Conservation (phyloP, 2,797 vertebrate genomes). For the Sarcophilus harrisii region DNA sequence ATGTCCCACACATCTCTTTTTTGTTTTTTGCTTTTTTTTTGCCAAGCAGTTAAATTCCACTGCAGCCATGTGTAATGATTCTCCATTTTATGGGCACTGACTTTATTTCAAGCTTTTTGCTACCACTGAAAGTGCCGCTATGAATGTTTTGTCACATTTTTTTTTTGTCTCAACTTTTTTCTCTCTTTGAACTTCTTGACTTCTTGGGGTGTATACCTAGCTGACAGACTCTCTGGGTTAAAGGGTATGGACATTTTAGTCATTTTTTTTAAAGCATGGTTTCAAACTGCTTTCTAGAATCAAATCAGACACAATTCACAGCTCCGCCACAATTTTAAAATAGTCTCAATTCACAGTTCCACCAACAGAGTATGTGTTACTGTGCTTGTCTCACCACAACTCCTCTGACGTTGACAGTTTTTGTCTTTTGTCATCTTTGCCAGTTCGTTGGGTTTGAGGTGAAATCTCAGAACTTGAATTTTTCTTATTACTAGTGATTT, state of each 20-base stretch:
- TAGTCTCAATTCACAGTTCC: neutral
- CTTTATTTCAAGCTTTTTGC: neutral
- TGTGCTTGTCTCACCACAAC: neutral
- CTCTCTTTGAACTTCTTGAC: neutral
- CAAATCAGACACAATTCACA: neutral
- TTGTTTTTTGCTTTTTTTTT: neutral
- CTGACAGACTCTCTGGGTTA: neutral
- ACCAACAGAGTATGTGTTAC: neutral
- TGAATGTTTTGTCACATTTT: neutral
- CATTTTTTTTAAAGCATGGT: neutral
- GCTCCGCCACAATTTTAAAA: neutral
- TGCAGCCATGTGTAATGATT: neutral
- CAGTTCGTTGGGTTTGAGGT: neutral
- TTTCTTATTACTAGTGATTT: neutral
- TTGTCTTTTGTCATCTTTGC: neutral
- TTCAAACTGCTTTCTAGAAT: constrained; percentile 2
- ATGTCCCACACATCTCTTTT: neutral
- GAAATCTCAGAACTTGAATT: neutral
- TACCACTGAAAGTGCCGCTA: neutral
- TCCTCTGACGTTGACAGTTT: neutral
- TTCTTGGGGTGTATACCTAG: neutral
- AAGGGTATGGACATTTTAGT: neutral
- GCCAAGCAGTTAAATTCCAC: neutral
- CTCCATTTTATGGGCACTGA: neutral
- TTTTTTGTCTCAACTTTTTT: neutral